Percentiles rank a stretch among this genome's conserved stretches.
Evolutionary conservation across 2,113 vertebrate species (phyloP).

Genomic region (Manacus vitellinus): DNA sequence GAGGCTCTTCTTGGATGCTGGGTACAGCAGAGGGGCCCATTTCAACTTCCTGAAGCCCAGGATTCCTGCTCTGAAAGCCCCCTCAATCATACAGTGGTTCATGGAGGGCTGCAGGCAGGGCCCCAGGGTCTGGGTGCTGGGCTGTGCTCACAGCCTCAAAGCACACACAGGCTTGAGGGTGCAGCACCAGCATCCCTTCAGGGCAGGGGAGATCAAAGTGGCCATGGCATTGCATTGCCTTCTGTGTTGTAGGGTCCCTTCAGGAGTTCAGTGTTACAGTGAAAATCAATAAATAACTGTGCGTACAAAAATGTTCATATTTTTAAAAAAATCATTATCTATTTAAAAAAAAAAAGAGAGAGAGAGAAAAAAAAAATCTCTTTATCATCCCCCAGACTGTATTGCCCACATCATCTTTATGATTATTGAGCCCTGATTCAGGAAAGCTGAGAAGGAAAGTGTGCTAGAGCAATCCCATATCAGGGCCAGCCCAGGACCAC

Average conservation of each 20-base stretch:
- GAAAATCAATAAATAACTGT: slow-evolving; percentile 66
- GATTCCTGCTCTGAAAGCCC: not conserved
- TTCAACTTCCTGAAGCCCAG: not conserved
- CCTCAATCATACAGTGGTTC: not conserved
- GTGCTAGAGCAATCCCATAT: not conserved
- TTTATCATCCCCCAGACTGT: not conserved
- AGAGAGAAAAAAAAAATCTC: not conserved
- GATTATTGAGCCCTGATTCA: slow-evolving; percentile 13
- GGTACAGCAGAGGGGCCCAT: not conserved
- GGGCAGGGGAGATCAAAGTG: not conserved
- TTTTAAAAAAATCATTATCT: slow-evolving; percentile 6
- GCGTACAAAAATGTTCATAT: slow-evolving; percentile 32
- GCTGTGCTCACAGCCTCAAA: not conserved
- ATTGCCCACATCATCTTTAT: not conserved
- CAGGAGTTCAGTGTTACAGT: not conserved
- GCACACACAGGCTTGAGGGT: not conserved
- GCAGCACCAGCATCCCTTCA: not conserved
- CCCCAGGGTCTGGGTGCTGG: not conserved
- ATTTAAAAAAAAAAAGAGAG: not conserved
- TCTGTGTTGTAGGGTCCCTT: not conserved
- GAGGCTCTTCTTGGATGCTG: not conserved
- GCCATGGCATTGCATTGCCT: not conserved
- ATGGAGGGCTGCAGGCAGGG: not conserved
- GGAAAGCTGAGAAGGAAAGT: not conserved
- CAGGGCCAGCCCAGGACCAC: not conserved